Conservation (phyloP, 2,888 invertebrate genomes). For the Drosophila differens region DNA sequence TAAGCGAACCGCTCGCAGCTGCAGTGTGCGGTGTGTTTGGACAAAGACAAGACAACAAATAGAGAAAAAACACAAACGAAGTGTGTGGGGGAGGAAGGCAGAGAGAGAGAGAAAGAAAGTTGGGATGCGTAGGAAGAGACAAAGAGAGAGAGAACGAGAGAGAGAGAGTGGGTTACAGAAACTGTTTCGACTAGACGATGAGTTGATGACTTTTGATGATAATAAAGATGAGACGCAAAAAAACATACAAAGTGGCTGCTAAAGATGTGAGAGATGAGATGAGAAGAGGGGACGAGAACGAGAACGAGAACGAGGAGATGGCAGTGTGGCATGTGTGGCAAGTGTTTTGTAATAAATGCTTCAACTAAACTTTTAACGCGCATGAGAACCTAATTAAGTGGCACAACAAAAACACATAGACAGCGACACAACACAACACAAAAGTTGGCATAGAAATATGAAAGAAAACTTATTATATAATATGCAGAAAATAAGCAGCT, state of each 20-base stretch:
- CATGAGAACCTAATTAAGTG: constrained; percentile 81
- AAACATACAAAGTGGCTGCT: constrained; percentile 31
- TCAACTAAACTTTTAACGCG: constrained; percentile 73
- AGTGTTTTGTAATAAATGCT: constrained; percentile 70
- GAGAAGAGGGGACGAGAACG: constrained; percentile 17
- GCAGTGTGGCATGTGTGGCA: constrained; percentile 44
- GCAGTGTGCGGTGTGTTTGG: constrained; percentile 68
- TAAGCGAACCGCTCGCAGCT: constrained; percentile 70
- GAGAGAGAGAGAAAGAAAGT: constrained; percentile 34
- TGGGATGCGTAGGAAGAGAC: constrained; percentile 1
- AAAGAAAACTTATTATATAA: constrained; percentile 39
- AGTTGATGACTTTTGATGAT: constrained; percentile 41
- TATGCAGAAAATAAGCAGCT: constrained; percentile 24
- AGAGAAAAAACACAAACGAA: constrained; percentile 42
- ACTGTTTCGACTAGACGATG: constrained; percentile 35
- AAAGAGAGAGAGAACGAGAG: constrained; percentile 33
- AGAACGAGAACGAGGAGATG: constrained; percentile 48
- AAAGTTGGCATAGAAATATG: constrained; percentile 51
- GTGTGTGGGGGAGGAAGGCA: constrained; percentile 22
- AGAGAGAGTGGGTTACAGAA: constrained; percentile 44
- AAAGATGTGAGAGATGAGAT: constrained; percentile 20
- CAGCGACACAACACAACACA: constrained; percentile 45
- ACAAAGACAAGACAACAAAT: constrained; percentile 75
- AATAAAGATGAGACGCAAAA: constrained; percentile 45
- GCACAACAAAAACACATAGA: constrained; percentile 43